A percentile compares a stretch with the other conserved stretches of the same genome.
phyloP scores from a whole-genome alignment of 2,797 vertebrate genomes.

The Poliocrania exsul region DNA sequence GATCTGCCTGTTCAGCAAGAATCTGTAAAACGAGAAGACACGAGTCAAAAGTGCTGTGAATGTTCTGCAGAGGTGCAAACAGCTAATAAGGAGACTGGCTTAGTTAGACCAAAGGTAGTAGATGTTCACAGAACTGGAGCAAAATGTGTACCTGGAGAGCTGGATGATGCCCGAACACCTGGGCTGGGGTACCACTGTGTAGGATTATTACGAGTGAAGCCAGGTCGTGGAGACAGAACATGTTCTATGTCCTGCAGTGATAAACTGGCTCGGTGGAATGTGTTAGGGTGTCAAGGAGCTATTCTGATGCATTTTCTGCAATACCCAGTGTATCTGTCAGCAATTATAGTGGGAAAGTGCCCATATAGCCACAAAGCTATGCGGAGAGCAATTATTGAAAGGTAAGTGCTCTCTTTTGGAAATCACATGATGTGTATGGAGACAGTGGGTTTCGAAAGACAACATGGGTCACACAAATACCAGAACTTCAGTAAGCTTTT shows the following conservation, averaged over 20 bases:
- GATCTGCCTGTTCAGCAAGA: neutral
- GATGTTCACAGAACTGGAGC: constrained; percentile 92
- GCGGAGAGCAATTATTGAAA: constrained; percentile 83
- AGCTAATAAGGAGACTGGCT: neutral
- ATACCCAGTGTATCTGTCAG: constrained; percentile 85
- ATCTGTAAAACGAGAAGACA: neutral
- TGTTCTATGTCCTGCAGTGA: constrained; percentile 95
- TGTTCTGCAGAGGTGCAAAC: neutral
- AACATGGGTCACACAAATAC: fast-evolving
- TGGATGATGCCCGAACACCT: constrained; percentile 75
- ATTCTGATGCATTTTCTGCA: constrained; percentile 92
- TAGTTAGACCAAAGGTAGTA: neutral
- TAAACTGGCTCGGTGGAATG: constrained; percentile 91
- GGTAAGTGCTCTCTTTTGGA: constrained; percentile 71
- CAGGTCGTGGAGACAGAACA: constrained; percentile 90
- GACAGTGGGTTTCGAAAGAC: neutral
- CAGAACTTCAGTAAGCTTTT: neutral
- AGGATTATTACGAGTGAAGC: constrained; percentile 89
- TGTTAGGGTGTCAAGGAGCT: constrained; percentile 92
- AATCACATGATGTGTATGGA: neutral
- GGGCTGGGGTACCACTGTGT: constrained; percentile 84
- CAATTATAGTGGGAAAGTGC: constrained; percentile 88
- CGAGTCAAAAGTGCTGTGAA: neutral
- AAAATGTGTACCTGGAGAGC: constrained; percentile 87
- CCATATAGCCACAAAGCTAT: constrained; percentile 84